Evolutionary conservation across 2,113 vertebrate genomes (phyloP).

Genomic region (Gymnorhina tibicen): DNA sequence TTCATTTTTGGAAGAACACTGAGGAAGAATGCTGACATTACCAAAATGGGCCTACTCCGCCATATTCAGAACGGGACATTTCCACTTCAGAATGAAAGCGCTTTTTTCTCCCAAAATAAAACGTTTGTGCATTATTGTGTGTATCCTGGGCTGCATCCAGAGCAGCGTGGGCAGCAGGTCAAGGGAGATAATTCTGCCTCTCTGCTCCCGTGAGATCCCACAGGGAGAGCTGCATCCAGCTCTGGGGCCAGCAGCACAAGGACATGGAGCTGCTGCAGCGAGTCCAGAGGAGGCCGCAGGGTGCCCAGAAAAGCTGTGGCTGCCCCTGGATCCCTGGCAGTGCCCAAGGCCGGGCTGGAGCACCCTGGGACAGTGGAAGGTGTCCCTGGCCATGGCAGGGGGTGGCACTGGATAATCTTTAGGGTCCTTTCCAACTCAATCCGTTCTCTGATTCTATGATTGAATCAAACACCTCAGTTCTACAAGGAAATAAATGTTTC

Average conservation of each 20-base stretch:
- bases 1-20: not conserved
- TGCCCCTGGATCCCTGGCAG: no score
- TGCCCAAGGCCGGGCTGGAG: not conserved
- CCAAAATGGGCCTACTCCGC: not conserved
- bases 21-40: not conserved
- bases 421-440: not conserved
- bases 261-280: not conserved
- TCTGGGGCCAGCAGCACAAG: not conserved
- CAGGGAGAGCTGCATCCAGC: not conserved
- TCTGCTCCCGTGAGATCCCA: not conserved
- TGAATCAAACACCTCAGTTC: not conserved
- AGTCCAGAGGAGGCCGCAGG: not conserved
- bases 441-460: not conserved
- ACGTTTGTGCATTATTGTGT: not conserved
- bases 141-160: not conserved
- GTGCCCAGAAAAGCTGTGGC: no score
- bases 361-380: not conserved
- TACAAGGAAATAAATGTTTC: not conserved
- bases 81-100: accelerated
- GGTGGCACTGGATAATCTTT: accelerated
- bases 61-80: not conserved
- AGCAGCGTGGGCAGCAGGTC: not conserved
- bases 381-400: not conserved
- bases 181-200: not conserved
- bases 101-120: not conserved